A percentile compares a stretch with the other conserved stretches of the same genome.
Conservation (phyloP, 2,113 vertebrate species). For the Passer domesticus region DNA sequence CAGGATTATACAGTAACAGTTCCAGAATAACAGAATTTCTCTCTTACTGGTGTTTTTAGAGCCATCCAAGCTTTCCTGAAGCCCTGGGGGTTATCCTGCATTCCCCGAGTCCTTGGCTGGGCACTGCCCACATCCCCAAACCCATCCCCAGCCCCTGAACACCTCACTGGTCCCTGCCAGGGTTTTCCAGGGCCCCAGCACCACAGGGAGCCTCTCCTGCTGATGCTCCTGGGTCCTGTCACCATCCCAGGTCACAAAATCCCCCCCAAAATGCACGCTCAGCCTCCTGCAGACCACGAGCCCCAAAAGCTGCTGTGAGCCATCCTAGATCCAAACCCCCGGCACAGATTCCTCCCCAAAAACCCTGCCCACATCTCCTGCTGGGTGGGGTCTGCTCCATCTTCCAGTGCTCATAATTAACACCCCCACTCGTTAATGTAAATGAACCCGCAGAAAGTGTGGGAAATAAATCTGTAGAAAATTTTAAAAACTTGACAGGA, state of each 20-base stretch:
- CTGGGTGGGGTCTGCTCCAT: too few relatives aligned
- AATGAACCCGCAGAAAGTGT: neutral
- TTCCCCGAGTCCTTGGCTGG: neutral
- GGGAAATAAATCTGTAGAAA: too few relatives aligned
- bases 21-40: neutral
- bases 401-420: neutral
- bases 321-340: too few relatives aligned
- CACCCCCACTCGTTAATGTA: neutral
- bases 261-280: fast-evolving
- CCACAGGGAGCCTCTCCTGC: neutral
- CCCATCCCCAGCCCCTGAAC: neutral
- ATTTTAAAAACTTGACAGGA: too few relatives aligned
- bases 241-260: fast-evolving
- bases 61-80: neutral
- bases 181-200: neutral
- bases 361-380: too few relatives aligned
- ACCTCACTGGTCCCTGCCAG: neutral
- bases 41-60: neutral
- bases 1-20: neutral
- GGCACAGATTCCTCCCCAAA: neutral
- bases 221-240: fast-evolving
- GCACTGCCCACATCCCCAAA: neutral
- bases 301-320: neutral
- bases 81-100: fast-evolving
- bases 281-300: fast-evolving